Evolutionary conservation across 2,797 vertebrate species (phyloP).

Genomic region (Sebastes dallii): DNA sequence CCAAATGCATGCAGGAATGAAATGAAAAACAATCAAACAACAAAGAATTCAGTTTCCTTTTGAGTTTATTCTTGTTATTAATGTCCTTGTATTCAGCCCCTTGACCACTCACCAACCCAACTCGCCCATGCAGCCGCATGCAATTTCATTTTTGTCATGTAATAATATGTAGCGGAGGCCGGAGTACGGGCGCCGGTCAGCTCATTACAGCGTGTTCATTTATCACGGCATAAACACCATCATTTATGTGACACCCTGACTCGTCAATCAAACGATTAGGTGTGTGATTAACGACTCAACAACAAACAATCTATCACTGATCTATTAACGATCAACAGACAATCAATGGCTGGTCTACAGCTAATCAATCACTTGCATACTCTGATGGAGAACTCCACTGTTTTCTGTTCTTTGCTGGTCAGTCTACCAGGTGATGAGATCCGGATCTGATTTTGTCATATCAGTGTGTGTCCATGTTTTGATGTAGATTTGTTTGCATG

Average conservation of each 20-base stretch:
- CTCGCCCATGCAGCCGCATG: neutral
- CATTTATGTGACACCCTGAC: constrained; percentile 28
- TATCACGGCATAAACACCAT: constrained; percentile 44
- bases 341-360: constrained; percentile 34
- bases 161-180: constrained; percentile 10
- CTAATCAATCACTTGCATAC: constrained; percentile 16
- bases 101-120: neutral
- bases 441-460: neutral
- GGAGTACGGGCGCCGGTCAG: neutral
- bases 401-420: neutral
- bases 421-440: neutral
- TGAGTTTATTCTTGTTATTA: neutral
- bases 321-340: constrained; percentile 51
- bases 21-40: constrained; percentile 3
- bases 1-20: neutral
- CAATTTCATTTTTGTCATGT: constrained; percentile 18
- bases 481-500: neutral
- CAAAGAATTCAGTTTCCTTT: neutral
- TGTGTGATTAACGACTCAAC: constrained; percentile 38
- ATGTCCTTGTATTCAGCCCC: neutral
- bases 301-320: constrained; percentile 53
- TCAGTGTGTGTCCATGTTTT: neutral
- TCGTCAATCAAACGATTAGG: constrained; percentile 42
- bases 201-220: constrained; percentile 46
- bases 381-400: neutral